Percentiles rank a stretch among this genome's conserved stretches.
Conservation (phyloP, 2,797 vertebrate species). For the Pangasius larnaudii region DNA sequence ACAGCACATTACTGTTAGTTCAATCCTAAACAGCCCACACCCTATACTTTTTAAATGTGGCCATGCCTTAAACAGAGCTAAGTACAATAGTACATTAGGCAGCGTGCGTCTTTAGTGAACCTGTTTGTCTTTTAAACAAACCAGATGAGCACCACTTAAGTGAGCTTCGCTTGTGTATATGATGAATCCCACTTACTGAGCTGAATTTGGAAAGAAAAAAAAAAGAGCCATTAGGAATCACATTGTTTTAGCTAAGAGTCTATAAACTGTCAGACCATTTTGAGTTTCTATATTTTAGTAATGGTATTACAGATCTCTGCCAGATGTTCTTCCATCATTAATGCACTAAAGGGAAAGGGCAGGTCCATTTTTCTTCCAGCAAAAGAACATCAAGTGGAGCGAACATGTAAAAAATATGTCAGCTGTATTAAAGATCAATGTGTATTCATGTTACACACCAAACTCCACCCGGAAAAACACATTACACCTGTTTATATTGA, state of each 20-base stretch:
- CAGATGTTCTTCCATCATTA: conserved; percentile 15
- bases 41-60: neutral
- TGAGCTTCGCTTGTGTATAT: neutral
- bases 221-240: neutral
- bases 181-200: neutral
- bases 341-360: neutral
- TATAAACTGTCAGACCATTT: neutral
- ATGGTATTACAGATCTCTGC: neutral
- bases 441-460: neutral
- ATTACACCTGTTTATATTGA: neutral
- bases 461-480: neutral
- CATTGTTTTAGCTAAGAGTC: neutral
- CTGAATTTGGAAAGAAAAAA: too few species aligned
- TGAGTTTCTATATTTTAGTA: neutral
- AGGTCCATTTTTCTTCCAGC: neutral
- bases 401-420: neutral
- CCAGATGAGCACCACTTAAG: neutral
- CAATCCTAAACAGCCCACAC: conserved; percentile 8
- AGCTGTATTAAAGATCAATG: neutral
- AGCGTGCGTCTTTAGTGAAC: neutral
- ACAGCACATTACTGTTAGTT: conserved; percentile 21
- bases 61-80: neutral
- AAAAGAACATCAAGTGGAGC: neutral
- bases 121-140: conserved; percentile 19
- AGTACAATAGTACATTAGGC: neutral